Conservation (phyloP, 2,888 invertebrate species). For the Serripes groenlandicus region DNA sequence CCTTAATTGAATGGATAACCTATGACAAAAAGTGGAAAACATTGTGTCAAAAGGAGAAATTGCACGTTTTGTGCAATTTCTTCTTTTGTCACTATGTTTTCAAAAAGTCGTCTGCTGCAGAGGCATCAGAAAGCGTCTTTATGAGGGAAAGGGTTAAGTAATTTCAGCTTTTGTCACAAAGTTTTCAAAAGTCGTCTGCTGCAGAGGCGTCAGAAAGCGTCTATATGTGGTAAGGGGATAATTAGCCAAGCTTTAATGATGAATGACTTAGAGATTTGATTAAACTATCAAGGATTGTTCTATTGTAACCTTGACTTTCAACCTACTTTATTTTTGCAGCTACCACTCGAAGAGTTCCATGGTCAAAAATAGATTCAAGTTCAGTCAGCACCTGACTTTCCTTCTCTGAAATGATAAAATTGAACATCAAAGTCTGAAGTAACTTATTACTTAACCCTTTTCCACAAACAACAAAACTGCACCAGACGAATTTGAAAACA, state of each 20-base stretch:
- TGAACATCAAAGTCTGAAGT: too few relatives aligned
- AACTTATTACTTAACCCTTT: too few relatives aligned
- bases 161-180: neutral
- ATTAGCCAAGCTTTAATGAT: neutral
- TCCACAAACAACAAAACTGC: too few relatives aligned
- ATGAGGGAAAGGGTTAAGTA: too few relatives aligned
- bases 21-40: neutral
- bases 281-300: neutral
- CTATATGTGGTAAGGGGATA: neutral
- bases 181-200: neutral
- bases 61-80: neutral
- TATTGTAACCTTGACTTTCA: neutral
- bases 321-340: conserved; percentile 84
- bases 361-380: conserved; percentile 79
- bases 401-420: conserved; percentile 67
- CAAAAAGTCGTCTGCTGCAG: too few relatives aligned
- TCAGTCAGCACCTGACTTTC: conserved; percentile 75
- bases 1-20: too few relatives aligned
- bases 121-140: too few relatives aligned
- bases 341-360: conserved; percentile 73
- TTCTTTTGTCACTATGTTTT: neutral
- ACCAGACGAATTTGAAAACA: too few relatives aligned
- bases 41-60: neutral
- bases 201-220: neutral
- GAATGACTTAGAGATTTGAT: neutral